Conservation (phyloP, 1,140 invertebrate species). For the Pseudomyrmex cubaensis region DNA sequence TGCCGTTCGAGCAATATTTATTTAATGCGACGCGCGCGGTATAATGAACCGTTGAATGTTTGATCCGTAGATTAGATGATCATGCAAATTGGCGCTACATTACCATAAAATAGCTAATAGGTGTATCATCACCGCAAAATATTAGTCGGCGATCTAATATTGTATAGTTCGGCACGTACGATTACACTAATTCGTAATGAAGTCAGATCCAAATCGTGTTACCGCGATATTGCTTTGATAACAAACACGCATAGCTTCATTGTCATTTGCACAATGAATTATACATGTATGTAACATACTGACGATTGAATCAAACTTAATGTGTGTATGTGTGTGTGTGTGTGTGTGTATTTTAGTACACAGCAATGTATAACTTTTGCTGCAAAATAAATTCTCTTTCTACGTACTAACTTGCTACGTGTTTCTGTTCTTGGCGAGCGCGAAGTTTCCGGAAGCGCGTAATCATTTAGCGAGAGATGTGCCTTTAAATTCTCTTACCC, state of each 20-base stretch:
- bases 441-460: background rate
- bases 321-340: background rate
- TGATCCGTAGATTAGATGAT: constrained; percentile 52
- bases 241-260: background rate
- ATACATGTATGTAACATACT: background rate
- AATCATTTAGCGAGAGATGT: constrained; percentile 6
- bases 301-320: constrained; percentile 10
- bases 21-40: constrained; percentile 16
- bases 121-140: constrained; percentile 23
- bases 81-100: constrained; percentile 49
- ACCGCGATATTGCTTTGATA: constrained; percentile 49
- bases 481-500: constrained; percentile 4
- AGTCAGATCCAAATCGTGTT: constrained; percentile 36
- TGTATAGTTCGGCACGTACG: constrained; percentile 22
- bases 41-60: constrained; percentile 56
- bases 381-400: background rate
- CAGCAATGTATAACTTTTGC: constrained; percentile 8
- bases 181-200: constrained; percentile 56
- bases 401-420: background rate
- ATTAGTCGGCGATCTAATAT: constrained; percentile 46
- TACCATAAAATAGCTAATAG: constrained; percentile 58
- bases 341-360: background rate
- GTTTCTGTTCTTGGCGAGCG: constrained; percentile 18
- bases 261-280: background rate
- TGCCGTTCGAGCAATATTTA: constrained; percentile 37